Evolutionary conservation across 2,113 vertebrate genomes (phyloP), one percentile per base, ranked within the genome.

Genomic region (Apaloderma vittatum): DNA sequence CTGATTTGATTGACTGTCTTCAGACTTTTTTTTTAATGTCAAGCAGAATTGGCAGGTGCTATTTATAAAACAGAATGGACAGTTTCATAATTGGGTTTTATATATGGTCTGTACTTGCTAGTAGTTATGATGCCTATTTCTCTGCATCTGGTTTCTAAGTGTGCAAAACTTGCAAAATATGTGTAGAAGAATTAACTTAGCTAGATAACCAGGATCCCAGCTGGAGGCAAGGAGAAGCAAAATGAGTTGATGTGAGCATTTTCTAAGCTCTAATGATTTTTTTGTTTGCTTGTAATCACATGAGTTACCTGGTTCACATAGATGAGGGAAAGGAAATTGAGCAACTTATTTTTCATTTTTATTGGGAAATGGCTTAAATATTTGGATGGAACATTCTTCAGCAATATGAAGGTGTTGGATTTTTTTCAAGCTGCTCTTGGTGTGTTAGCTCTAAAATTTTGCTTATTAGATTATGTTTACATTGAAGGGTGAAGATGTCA

Each of bases 401-500:
- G 7, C 7, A 4, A 22, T 76, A 72, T 79, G 32, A 86, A 46
- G 10, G 3, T 55, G 16, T 45, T 75, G 15, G 1, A 9, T 65
- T 73, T 88, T 88, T 76, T 94, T 62, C 24, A 75, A 22, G 27
- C 24, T 88, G 2, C 19, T 48, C 11, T 12, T 81, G 3, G 0
- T 78, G 21, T 70, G 22, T 90, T 93, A 62, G 11, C 26, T 71
- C 49, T 73, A 29, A 86, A 84, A 54, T 40, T 58, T 88, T 94
- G 9, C 59, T 94, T n/a, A 93, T 43, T 15, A 30, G 30, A 11
- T 90, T 77, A 8, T 54, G 23, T 77, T 96, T 91, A 2, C 23
- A 6, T 94, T 97, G 13, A 97, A 99, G 99, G 97, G 98, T 79
- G 99, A 99, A 94, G 99, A 99, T 94, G 99, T 99, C 83, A 99